A percentile compares a stretch with the other conserved stretches of the same genome.
Conservation (phyloP, 2,888 invertebrate genomes). For the Seladonia tumulorum region DNA sequence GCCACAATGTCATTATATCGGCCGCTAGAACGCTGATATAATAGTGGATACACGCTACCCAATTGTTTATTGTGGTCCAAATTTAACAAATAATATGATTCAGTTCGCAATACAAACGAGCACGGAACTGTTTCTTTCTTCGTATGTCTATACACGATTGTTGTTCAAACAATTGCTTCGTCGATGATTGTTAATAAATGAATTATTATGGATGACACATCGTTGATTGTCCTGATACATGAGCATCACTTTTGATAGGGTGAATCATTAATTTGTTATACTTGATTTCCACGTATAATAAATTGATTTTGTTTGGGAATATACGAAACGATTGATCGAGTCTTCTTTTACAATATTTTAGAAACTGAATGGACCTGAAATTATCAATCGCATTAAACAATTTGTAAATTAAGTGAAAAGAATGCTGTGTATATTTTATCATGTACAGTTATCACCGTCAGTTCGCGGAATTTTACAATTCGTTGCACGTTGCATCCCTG, state of each 20-base stretch:
- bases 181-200: neutral
- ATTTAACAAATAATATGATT: neutral
- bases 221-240: neutral
- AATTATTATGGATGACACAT: neutral
- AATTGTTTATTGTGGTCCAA: neutral
- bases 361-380: too few species aligned
- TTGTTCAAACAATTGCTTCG: neutral
- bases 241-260: neutral
- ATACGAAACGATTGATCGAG: too few species aligned
- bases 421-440: neutral
- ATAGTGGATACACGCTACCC: neutral
- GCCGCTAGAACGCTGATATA: neutral
- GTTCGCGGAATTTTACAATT: neutral
- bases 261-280: neutral
- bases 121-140: neutral
- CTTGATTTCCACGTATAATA: too few species aligned
- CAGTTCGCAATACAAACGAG: neutral
- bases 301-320: too few species aligned
- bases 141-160: neutral
- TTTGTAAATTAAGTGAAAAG: too few species aligned
- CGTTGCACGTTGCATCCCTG: neutral
- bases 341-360: too few species aligned
- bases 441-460: too few species aligned
- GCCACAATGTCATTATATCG: neutral
- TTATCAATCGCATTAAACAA: too few species aligned